phyloP scores from a whole-genome alignment of 2,888 invertebrate genomes.

The Ochlodes sylvanus region DNA sequence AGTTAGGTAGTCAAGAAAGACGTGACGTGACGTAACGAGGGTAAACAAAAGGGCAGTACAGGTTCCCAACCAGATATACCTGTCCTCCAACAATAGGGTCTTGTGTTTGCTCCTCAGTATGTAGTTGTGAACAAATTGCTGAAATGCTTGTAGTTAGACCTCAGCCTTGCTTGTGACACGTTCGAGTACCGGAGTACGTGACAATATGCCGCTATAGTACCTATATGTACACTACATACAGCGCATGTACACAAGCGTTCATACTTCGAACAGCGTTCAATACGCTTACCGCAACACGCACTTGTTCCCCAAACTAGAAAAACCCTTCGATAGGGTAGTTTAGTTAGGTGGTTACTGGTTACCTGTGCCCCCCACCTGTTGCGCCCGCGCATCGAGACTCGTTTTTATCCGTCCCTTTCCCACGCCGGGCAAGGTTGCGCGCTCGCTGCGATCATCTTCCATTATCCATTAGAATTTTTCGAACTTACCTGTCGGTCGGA shows the following conservation, averaged over 20 bases:
- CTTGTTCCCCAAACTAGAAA: constrained; percentile 27
- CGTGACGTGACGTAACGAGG: constrained; percentile 27
- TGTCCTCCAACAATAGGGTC: constrained; percentile 21
- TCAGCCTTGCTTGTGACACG: constrained; percentile 31
- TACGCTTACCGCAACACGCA: constrained; percentile 4
- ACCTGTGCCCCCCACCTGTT: constrained; percentile 53
- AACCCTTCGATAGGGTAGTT: constrained; percentile 38
- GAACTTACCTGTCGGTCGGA: constrained; percentile 57
- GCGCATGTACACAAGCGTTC: too few relatives aligned
- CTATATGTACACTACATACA: not conserved
- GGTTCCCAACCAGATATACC: constrained; percentile 28
- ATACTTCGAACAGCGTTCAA: not conserved
- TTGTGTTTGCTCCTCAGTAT: constrained; percentile 25
- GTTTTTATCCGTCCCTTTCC: constrained; percentile 55
- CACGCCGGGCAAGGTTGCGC: constrained; percentile 50
- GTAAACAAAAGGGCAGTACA: constrained; percentile 19
- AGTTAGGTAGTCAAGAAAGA: constrained; percentile 11
- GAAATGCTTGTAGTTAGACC: constrained; percentile 8
- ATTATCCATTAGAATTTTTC: constrained; percentile 67
- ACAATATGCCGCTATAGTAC: constrained; percentile 43
- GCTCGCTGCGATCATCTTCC: constrained; percentile 52
- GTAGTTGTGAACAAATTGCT: constrained; percentile 22
- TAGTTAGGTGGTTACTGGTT: constrained; percentile 44
- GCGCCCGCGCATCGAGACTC: constrained; percentile 50
- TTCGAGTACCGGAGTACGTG: constrained; percentile 41